Conservation (phyloP, 2,797 vertebrate species). For the Pelobates cultripes region DNA sequence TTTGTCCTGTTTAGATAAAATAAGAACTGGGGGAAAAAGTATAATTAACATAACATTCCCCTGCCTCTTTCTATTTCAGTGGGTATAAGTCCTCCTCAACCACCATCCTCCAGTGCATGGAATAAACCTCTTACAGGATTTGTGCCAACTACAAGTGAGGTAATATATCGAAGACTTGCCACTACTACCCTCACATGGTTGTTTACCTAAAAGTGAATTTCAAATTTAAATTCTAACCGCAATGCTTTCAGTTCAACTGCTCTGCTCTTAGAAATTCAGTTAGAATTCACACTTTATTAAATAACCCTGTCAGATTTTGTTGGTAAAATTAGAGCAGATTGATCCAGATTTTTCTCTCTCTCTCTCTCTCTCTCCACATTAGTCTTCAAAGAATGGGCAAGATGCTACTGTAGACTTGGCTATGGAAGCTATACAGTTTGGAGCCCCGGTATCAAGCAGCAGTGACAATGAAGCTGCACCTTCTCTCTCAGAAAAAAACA, state of each 20-base stretch:
- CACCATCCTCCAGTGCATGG: slow-evolving; percentile 97
- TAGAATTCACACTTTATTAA: background rate
- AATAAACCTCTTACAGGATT: slow-evolving; percentile 98
- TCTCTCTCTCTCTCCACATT: slow-evolving; percentile 25
- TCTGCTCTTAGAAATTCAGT: too few relatives aligned
- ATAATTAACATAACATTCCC: background rate
- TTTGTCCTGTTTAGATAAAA: too few relatives aligned
- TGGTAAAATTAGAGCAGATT: background rate
- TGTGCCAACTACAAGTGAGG: slow-evolving; percentile 86
- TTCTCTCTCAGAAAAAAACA: slow-evolving; percentile 79
- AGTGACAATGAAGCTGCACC: slow-evolving; percentile 93
- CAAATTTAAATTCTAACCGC: too few relatives aligned
- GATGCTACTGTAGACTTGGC: slow-evolving; percentile 85
- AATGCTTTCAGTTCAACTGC: too few relatives aligned
- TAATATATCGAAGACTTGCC: slow-evolving; percentile 58
- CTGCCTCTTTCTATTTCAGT: slow-evolving; percentile 71
- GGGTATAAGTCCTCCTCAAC: slow-evolving; percentile 95
- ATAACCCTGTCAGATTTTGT: background rate
- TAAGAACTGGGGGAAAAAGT: too few relatives aligned
- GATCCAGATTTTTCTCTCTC: background rate
- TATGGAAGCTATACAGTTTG: slow-evolving; percentile 96
- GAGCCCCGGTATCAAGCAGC: slow-evolving; percentile 92
- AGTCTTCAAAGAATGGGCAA: slow-evolving; percentile 83
- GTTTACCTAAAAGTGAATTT: too few relatives aligned
- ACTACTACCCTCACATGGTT: too few relatives aligned